Conservation (phyloP, 2,113 vertebrate species). For the Salvelinus namaycush region DNA sequence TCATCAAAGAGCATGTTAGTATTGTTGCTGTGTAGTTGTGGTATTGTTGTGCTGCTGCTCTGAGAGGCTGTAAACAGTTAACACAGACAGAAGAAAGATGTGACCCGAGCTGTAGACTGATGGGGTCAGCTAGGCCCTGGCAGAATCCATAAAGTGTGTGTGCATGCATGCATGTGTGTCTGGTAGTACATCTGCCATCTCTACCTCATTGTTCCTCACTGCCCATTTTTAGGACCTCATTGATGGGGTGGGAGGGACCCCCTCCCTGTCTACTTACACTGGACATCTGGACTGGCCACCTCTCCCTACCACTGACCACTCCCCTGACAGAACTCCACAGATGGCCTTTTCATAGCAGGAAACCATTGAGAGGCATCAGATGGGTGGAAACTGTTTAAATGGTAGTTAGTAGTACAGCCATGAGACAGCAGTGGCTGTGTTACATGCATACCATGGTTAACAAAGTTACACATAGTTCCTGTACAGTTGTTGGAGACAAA, state of each 20-base stretch:
- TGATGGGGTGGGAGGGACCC: conserved; percentile 27
- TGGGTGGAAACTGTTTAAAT: neutral
- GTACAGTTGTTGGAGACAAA: too few relatives aligned
- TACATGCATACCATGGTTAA: too few relatives aligned
- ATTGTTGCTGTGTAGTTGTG: conserved; percentile 12
- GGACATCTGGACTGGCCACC: conserved; percentile 35
- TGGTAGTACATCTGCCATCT: conserved; percentile 13
- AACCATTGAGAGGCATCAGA: neutral
- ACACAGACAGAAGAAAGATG: conserved; percentile 30
- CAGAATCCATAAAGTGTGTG: conserved; percentile 1
- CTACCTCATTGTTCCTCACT: conserved; percentile 18
- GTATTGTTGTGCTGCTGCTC: conserved; percentile 8
- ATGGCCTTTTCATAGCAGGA: conserved; percentile 33
- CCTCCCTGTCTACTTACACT: neutral
- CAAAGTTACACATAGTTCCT: too few relatives aligned
- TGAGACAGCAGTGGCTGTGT: too few relatives aligned
- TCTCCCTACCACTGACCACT: neutral
- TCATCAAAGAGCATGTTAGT: conserved; percentile 17
- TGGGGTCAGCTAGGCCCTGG: too few relatives aligned
- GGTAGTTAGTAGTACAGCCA: neutral
- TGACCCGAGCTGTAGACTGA: neutral
- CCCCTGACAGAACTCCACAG: conserved; percentile 20
- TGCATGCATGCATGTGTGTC: neutral
- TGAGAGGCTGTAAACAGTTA: conserved; percentile 18
- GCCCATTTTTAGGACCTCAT: conserved; percentile 13